phyloP scores from a whole-genome alignment of 1,140 invertebrate species.

The Ooceraea biroi region DNA sequence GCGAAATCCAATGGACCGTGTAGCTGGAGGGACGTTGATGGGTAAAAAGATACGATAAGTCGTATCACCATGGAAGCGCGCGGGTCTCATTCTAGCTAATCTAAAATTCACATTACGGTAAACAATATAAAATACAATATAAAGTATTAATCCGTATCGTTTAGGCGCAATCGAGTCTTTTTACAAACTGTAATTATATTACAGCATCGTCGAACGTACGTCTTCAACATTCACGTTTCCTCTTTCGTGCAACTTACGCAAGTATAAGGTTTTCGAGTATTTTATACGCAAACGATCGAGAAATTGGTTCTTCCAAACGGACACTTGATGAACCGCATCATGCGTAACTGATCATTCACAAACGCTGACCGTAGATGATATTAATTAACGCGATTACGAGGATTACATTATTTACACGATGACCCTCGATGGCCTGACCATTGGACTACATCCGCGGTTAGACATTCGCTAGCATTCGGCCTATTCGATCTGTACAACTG shows the following conservation, averaged over 20 bases:
- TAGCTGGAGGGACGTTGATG: not conserved
- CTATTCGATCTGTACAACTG: constrained; percentile 38
- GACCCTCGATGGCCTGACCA: not conserved
- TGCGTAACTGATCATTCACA: constrained; percentile 7
- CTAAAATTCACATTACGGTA: not conserved
- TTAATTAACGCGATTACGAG: constrained; percentile 34
- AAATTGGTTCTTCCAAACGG: not conserved
- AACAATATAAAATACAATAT: constrained; percentile 7
- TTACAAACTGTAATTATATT: constrained; percentile 37
- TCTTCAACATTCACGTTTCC: not conserved
- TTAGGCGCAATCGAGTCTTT: constrained; percentile 1
- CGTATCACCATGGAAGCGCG: constrained; percentile 19
- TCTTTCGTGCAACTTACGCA: not conserved
- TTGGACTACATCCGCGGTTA: not conserved
- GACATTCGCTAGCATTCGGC: not conserved
- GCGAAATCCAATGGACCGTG: constrained; percentile 10
- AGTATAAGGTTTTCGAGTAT: constrained; percentile 6
- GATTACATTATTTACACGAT: constrained; percentile 53
- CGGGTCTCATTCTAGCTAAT: not conserved
- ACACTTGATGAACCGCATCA: not conserved
- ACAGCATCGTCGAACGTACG: not conserved
- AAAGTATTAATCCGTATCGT: not conserved
- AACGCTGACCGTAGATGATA: constrained; percentile 1
- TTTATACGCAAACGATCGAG: constrained; percentile 14
- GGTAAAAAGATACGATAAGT: constrained; percentile 45